Base-by-base conservation (phyloP, 1,140 invertebrate genomes). In the Danaus plexippus region DNA sequence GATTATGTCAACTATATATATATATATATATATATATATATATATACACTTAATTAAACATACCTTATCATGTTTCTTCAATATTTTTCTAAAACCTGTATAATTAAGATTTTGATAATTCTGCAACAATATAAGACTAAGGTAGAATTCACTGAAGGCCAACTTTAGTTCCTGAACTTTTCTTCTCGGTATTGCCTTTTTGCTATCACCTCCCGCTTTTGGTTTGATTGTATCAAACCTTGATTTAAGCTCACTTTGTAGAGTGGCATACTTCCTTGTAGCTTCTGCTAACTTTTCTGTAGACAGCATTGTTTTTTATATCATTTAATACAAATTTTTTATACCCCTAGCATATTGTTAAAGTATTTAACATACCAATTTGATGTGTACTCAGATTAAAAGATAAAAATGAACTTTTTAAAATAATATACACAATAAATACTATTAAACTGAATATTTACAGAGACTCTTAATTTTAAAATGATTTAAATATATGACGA, bases 41-140 rank as follows among this genome's bases (percentile, higher is more conserved):
- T 40, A 52, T 9, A 48, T 47, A 18, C 2, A 41, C 11, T n/a
- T 48, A 51, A 66, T 41, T n/a, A 56, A 41, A 9, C 67, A 71
- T 88, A 99, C 95, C 91, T 99, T 99, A 87, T 99, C 98, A 85
- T 99, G 98, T 88, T 99, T 99, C 84, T 99, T 99, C n/a, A 99
- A 90, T 77, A 99, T 99, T 88, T 99, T 99, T 57, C 98, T 91
- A 88, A 99, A 99, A 0, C 98, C 98, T 11, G 98, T 99, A 72
- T 97, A 98, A 88, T 99, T 99, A 12, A 99, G 88, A 86, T 98
- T 98, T 77, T 96, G 94, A 74, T 95, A 96, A 73, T 95, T 96
- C 74, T 96, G 94, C 47, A 96, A 88, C 1, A 99, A 89, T 67
- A 99, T 98, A 18, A 99, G 80, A 73, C 96, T 98, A 1, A 99